Evolutionary conservation across 2,888 invertebrate genomes (phyloP).

Genomic region (Ctena decussata): DNA sequence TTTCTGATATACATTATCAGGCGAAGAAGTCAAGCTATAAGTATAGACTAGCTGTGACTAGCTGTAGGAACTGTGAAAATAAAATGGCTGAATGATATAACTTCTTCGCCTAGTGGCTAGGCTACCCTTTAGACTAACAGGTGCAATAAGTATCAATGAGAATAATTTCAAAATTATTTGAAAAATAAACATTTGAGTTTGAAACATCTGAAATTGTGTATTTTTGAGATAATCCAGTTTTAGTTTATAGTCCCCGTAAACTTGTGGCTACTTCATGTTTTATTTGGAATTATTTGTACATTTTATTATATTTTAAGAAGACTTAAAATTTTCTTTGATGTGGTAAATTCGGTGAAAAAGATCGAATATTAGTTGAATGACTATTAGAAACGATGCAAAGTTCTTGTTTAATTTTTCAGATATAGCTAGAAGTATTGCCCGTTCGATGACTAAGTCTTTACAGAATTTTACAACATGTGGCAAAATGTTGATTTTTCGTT

Average conservation of each 20-base stretch:
- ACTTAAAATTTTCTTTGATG: not conserved
- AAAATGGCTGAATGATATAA: too few relatives aligned
- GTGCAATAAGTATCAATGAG: not conserved
- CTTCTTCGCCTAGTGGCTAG: too few relatives aligned
- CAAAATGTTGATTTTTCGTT: not conserved
- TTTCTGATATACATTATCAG: too few relatives aligned
- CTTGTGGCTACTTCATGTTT: not conserved
- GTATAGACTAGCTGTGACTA: too few relatives aligned
- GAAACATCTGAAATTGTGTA: not conserved
- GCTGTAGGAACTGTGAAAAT: too few relatives aligned
- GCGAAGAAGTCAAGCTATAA: too few relatives aligned
- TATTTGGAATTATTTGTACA: not conserved
- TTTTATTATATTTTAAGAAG: not conserved
- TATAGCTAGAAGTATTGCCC: not conserved
- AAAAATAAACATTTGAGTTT: not conserved
- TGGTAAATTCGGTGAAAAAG: not conserved
- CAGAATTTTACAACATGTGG: not conserved
- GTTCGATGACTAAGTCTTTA: not conserved
- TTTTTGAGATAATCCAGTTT: not conserved
- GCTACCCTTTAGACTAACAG: too few relatives aligned
- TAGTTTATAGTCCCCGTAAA: not conserved
- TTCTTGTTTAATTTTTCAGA: not conserved
- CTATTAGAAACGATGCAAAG: not conserved
- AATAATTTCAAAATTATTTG: not conserved
- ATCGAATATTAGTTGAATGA: not conserved